These are phyloP conservation scores for Apis laboriosa DNA, from an alignment of 1,140 invertebrate species.

Conservation along the genomic window DNA sequence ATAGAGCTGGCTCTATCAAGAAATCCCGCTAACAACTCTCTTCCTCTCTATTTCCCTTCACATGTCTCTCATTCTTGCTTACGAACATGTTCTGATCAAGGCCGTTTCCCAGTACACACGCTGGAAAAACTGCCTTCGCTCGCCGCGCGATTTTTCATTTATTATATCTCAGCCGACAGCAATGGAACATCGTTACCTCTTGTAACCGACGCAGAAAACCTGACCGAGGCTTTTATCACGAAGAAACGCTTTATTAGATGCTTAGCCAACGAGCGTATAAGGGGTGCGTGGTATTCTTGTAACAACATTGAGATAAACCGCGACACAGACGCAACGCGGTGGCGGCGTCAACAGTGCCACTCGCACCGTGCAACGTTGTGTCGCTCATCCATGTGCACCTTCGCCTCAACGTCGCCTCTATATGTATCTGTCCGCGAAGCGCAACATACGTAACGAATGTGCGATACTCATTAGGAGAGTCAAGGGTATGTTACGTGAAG, in stretches of 20 bases:
- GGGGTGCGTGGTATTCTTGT: slow-evolving; percentile 35
- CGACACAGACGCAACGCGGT: neutral
- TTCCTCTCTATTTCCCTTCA: neutral
- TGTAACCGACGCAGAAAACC: slow-evolving; percentile 15
- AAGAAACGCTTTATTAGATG: slow-evolving; percentile 25
- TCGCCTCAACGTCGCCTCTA: neutral
- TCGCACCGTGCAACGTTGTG: neutral
- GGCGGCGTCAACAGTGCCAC: too few species aligned
- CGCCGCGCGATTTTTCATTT: slow-evolving; percentile 24
- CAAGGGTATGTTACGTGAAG: slow-evolving; percentile 78
- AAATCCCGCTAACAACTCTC: neutral
- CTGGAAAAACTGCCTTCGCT: slow-evolving; percentile 20
- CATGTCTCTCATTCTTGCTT: neutral
- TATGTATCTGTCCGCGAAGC: slow-evolving; percentile 49
- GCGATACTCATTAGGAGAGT: slow-evolving; percentile 77
- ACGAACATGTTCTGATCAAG: neutral
- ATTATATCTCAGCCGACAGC: slow-evolving; percentile 6
- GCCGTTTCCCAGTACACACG: neutral
- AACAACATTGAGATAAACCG: slow-evolving; percentile 22
- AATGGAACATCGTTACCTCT: neutral
- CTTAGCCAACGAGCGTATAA: slow-evolving; percentile 21
- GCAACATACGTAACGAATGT: slow-evolving; percentile 74
- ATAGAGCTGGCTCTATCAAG: neutral
- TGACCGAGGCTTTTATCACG: slow-evolving; percentile 5
- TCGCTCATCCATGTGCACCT: slow-evolving; percentile 19